A percentile compares a stretch with the other conserved stretches of the same genome.
These are phyloP conservation scores for Malthinus flaveolus DNA, from an alignment of 2,888 invertebrate species.

Conservation along the genomic window DNA sequence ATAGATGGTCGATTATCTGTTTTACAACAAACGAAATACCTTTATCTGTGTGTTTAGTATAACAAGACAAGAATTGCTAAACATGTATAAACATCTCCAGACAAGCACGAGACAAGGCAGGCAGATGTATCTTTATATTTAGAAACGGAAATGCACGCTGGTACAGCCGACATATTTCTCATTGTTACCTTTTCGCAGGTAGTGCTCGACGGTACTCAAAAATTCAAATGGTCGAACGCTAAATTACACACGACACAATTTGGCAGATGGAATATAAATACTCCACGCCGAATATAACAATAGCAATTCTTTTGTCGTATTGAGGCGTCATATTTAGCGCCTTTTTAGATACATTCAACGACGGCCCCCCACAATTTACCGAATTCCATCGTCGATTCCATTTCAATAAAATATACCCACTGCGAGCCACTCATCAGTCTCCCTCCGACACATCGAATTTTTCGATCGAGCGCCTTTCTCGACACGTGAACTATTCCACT, in stretches of 20 bases:
- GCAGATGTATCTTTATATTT: conserved; percentile 26
- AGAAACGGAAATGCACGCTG: conserved; percentile 29
- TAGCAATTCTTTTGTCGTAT: conserved; percentile 14
- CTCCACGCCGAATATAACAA: conserved; percentile 9
- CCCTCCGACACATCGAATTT: conserved; percentile 20
- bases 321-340: conserved; percentile 24
- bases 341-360: conserved; percentile 9
- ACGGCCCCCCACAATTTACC: conserved; percentile 9
- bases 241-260: conserved; percentile 12
- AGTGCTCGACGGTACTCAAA: conserved; percentile 14
- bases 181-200: conserved; percentile 26
- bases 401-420: conserved; percentile 19
- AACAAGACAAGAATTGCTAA: conserved; percentile 11
- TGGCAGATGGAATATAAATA: conserved; percentile 17
- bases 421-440: conserved; percentile 16
- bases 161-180: conserved; percentile 21
- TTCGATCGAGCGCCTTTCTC: conserved; percentile 14
- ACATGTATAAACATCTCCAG: conserved; percentile 23
- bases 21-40: neutral
- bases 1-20: no score
- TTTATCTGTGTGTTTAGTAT: conserved; percentile 18
- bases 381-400: conserved; percentile 22
- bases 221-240: conserved; percentile 12
- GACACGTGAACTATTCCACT: conserved; percentile 13
- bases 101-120: conserved; percentile 24